These are phyloP conservation scores for Zeuzera pyrina DNA, from an alignment of 2,888 invertebrate species.

Conservation along the genomic window DNA sequence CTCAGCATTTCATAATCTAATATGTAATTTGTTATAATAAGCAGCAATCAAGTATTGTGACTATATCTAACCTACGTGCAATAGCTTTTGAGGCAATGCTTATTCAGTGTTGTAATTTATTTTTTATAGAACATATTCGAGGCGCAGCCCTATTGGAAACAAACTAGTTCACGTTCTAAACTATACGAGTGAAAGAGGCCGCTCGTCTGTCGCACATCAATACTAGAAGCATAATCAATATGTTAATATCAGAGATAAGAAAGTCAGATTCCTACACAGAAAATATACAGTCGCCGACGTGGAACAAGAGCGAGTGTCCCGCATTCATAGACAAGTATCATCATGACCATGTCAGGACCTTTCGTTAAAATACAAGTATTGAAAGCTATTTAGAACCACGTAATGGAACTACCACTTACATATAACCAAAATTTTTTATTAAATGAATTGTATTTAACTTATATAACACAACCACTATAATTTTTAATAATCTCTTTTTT, in stretches of 20 bases:
- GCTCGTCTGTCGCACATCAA: constrained; percentile 53
- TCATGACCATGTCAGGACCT: constrained; percentile 47
- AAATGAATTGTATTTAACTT: too few relatives aligned
- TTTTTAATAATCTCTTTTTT: too few relatives aligned
- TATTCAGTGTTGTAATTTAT: too few relatives aligned
- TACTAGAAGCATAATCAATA: constrained; percentile 63
- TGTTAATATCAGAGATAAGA: constrained; percentile 66
- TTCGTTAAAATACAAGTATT: constrained; percentile 24
- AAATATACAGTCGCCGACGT: constrained; percentile 46
- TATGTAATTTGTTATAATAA: constrained; percentile 35
- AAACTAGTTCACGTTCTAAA: constrained; percentile 34
- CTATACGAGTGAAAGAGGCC: constrained; percentile 18
- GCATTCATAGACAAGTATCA: constrained; percentile 51
- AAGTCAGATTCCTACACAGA: constrained; percentile 55
- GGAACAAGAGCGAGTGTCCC: constrained; percentile 49
- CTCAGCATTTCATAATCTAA: constrained; percentile 34
- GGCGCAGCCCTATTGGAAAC: constrained; percentile 31
- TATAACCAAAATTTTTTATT: too few relatives aligned
- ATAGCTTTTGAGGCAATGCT: constrained; percentile 30
- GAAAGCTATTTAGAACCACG: too few relatives aligned
- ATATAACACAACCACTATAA: too few relatives aligned
- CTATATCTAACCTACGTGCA: constrained; percentile 27
- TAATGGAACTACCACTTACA: too few relatives aligned
- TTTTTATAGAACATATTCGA: constrained; percentile 22
- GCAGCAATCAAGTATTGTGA: constrained; percentile 19